Base-by-base conservation (phyloP, 2,888 invertebrate genomes). In the Seira sanloemensis region DNA sequence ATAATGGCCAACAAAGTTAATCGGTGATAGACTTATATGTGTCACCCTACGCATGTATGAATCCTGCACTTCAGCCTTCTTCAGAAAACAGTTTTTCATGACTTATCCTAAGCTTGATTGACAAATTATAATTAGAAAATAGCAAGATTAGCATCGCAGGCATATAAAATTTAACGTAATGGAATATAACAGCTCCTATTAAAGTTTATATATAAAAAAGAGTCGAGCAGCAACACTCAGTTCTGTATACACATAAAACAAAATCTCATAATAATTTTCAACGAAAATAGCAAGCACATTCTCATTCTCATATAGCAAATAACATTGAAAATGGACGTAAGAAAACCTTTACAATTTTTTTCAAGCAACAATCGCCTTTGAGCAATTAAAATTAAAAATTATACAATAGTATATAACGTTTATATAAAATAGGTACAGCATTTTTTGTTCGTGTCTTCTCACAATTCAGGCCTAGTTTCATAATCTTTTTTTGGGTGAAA, bases 361-460 rank as follows among this genome's bases (percentile, higher is more conserved):
- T 74, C 18, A 79, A 75, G 67, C 65, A 65, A 37, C 12, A 37
- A 37, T 37, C 5, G 5, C 37, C 12, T 37, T 12, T 37, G 37
- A 37, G 37, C 37, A 37, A 37, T 37, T n/a, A n/a, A n/a, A 37
- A 5, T 37, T 37, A 37, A n/a, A n/a, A n/a, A n/a, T n/a, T 37
- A 37, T 9, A 37, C 12, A 37, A 37, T 9, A 37, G 37, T 9
- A 37, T 9, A 9, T 37, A 37, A 37, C 37, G 5, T 37, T n/a
- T 19, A 71, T 58, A 67, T 66, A 80, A 24, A 68, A 58, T 58
- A 69, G 23, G 26, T 37, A 65, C 67, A 62, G n/a, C 12, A 37
- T 5, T 37, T 67, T 68, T 87, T 87, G 88, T 88, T 88, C 88
- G 88, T 88, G 88, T 88, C 88, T 88, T 88, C 88, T 87, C 86